Evolutionary conservation across 2,113 vertebrate genomes (phyloP).

Genomic region (Poicephalus meyeri): DNA sequence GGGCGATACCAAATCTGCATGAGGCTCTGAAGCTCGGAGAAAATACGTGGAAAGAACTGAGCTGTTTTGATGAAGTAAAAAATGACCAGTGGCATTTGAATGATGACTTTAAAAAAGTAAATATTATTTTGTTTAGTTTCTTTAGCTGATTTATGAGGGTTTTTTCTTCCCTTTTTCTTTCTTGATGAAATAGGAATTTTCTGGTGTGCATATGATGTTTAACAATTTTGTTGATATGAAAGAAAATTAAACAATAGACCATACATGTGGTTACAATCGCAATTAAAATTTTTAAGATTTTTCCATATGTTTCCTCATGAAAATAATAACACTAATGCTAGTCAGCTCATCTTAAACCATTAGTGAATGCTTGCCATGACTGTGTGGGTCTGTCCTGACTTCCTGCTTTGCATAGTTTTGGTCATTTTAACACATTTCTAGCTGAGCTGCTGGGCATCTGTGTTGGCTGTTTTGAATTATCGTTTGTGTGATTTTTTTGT

Average conservation of each 20-base stretch:
- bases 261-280: not conserved
- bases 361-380: not conserved
- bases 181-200: not conserved
- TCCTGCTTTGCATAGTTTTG: not conserved
- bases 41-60: not conserved
- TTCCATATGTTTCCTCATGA: not conserved
- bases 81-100: not conserved
- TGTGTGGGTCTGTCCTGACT: not conserved
- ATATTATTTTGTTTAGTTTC: not conserved
- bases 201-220: not conserved
- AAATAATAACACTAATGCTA: not conserved
- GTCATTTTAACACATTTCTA: not conserved
- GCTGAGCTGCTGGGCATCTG: not conserved
- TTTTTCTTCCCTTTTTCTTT: not conserved
- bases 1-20: not conserved
- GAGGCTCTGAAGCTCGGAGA: not conserved
- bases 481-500: not conserved
- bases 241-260: not conserved
- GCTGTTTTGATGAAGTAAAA: not conserved
- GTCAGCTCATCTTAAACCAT: not conserved
- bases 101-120: not conserved
- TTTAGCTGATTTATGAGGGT: not conserved
- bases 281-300: not conserved
- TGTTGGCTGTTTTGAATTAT: not conserved
- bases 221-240: not conserved